Evolutionary conservation across 2,888 invertebrate genomes (phyloP).

Genomic region (Phyto melanocephala): DNA sequence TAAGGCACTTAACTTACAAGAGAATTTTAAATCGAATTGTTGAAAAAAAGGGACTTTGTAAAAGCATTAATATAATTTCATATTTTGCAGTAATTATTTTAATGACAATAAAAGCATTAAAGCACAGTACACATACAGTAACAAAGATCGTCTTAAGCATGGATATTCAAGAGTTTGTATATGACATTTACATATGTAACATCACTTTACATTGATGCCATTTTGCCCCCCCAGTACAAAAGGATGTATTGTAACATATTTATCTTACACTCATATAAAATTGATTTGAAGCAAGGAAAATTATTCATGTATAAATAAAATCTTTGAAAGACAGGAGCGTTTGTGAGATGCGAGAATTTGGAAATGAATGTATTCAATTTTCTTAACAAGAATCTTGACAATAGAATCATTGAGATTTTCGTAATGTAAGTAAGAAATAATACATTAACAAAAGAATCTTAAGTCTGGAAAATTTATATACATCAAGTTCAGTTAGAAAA

Average conservation of each 20-base stretch:
- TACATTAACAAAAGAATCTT: neutral
- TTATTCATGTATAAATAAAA: constrained; percentile 38
- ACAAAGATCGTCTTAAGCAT: neutral
- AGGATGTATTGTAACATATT: constrained; percentile 22
- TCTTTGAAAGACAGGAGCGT: neutral
- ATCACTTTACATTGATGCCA: constrained; percentile 12
- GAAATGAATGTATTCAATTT: neutral
- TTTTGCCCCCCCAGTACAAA: neutral
- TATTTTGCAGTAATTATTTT: constrained; percentile 47
- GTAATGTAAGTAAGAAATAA: neutral
- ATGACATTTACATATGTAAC: constrained; percentile 26
- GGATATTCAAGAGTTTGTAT: neutral
- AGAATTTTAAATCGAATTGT: constrained; percentile 20
- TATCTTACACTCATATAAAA: neutral
- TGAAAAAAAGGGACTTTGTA: constrained; percentile 15
- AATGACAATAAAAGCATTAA: constrained; percentile 44
- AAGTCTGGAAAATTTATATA: neutral
- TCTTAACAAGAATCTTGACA: neutral
- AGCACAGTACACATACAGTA: neutral
- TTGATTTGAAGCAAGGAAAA: neutral
- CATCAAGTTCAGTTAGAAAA: neutral
- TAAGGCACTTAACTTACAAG: constrained; percentile 4
- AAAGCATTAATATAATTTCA: constrained; percentile 35
- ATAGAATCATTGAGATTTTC: neutral
- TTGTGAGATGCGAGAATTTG: neutral